Evolutionary conservation across 1,140 invertebrate species (phyloP), one percentile per base, ranked within the genome.

Genomic region (Eriocheir sinensis): DNA sequence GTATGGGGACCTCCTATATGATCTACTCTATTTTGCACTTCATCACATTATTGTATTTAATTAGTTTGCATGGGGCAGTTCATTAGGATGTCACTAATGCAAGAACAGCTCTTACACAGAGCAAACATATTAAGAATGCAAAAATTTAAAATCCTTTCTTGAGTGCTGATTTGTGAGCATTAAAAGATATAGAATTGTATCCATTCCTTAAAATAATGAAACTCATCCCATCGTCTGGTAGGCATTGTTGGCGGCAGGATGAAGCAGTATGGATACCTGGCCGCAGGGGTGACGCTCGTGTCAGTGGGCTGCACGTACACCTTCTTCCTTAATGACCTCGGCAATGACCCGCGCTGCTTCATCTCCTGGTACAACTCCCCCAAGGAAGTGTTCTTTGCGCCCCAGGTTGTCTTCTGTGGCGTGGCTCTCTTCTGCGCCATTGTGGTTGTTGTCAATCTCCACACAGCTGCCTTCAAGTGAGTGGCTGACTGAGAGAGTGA

Each of bases 241-340:
- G 96, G 96, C 27, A 93, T 96, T 30, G 95, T 96, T 30, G 96
- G 96, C 6, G 96, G 96, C 2, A 95, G 95, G 48, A 91, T 96
- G 27, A 91, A 92, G 6, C 95, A 95, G 15, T 96, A 96, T 91
- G 32, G 95, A 8, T 95, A 95, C 21, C 89, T 96, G 32, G 93
- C 95, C 27, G 96, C 96, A 96, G 96, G 96, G 3, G 2, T 95
- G 27, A 88, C 96, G 30, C n/a, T 96, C 8, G 0, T 94, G 0
- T 94, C 92, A 0, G 93, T 95, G 27, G 96, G 96, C 3, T 53
- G 86, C 4, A 85, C 93, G 12, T 95, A 91, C 86, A 91, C 92
- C 12, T 91, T 88, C 41, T 94, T 93, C 81, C 81, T 95, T 44
- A 34, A 91, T 0, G 92, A 95, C 48, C 93, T 95, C 34, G 96